Percentiles rank a stretch among this genome's conserved stretches.
Evolutionary conservation across 2,888 invertebrate genomes (phyloP).

Genomic region (Nysson spinosus): DNA sequence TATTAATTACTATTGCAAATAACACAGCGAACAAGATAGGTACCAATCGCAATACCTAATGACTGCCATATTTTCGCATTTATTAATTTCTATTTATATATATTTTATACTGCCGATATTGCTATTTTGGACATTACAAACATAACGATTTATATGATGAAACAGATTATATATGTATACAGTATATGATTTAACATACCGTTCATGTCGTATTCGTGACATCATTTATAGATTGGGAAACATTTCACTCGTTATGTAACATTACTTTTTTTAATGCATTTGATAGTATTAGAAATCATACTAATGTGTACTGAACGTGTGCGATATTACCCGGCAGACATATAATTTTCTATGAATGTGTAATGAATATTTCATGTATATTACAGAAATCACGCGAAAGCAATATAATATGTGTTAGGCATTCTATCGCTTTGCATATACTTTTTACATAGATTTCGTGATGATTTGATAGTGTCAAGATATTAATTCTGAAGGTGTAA

Average conservation of each 20-base stretch:
- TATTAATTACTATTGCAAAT: conserved; percentile 12
- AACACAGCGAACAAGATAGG: conserved; percentile 15
- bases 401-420: too few relatives aligned
- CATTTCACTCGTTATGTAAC: conserved; percentile 7
- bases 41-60: conserved; percentile 27
- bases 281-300: conserved; percentile 12
- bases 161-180: conserved; percentile 24
- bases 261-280: conserved; percentile 7
- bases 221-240: neutral
- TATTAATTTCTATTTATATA: conserved; percentile 54
- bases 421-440: conserved; percentile 14
- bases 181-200: conserved; percentile 12
- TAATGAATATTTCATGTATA: conserved; percentile 1
- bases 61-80: conserved; percentile 47
- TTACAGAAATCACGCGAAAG: conserved; percentile 6
- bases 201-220: conserved; percentile 14
- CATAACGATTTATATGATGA: conserved; percentile 14
- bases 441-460: conserved; percentile 24
- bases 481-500: conserved; percentile 41
- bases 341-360: conserved; percentile 8
- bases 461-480: too few relatives aligned
- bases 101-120: conserved; percentile 41
- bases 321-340: neutral
- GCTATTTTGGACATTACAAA: conserved; percentile 24
- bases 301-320: conserved; percentile 5